Evolutionary conservation across 2,113 vertebrate genomes (phyloP).

Genomic region (Eidolon helvum): DNA sequence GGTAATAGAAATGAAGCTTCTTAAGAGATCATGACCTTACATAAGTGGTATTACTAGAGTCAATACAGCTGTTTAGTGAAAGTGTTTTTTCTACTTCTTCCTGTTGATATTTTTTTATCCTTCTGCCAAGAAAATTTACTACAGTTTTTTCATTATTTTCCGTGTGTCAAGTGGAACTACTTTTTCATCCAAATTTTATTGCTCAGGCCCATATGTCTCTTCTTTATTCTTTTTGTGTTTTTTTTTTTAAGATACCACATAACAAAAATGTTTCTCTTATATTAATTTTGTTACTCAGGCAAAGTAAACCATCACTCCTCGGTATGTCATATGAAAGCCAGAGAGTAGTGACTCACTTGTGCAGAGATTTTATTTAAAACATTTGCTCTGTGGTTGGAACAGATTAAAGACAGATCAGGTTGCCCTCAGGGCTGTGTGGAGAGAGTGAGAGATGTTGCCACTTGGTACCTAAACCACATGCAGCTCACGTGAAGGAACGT

Average conservation of each 20-base stretch:
- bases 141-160: constrained; percentile 54
- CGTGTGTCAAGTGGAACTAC: constrained; percentile 56
- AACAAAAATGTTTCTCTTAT: constrained; percentile 91
- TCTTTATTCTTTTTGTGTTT: constrained; percentile 66
- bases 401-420: constrained; percentile 88
- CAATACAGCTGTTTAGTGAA: neutral
- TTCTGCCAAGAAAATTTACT: constrained; percentile 69
- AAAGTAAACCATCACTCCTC: constrained; percentile 91
- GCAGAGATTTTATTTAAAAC: constrained; percentile 93
- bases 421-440: constrained; percentile 84
- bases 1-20: neutral
- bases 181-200: constrained; percentile 71
- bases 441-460: constrained; percentile 86
- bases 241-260: constrained; percentile 87
- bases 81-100: constrained; percentile 28
- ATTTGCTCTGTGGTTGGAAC: constrained; percentile 89
- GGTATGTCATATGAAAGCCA: constrained; percentile 81
- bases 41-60: neutral
- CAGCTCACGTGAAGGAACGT: constrained; percentile 84
- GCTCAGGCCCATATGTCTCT: constrained; percentile 55
- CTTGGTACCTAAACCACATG: constrained; percentile 84
- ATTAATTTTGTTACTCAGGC: constrained; percentile 90
- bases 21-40: neutral
- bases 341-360: constrained; percentile 88
- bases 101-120: constrained; percentile 33